Conservation (phyloP, 2,888 invertebrate species). For the Hyles lineata region DNA sequence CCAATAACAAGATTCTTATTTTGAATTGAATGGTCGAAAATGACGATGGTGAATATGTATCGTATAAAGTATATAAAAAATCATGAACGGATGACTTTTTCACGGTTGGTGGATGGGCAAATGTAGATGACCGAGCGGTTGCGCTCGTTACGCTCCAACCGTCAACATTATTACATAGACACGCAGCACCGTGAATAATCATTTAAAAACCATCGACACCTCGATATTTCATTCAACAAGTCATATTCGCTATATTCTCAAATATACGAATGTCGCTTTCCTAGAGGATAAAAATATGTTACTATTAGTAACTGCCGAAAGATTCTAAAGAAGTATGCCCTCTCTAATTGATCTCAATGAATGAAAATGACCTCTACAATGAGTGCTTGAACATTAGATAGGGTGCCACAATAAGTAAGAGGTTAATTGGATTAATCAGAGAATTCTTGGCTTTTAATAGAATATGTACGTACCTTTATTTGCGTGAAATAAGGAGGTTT, state of each 20-base stretch:
- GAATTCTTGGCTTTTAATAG: constrained; percentile 42
- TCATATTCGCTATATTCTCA: neutral
- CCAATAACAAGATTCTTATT: neutral
- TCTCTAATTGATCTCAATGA: constrained; percentile 74
- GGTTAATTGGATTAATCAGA: constrained; percentile 77
- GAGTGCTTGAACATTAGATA: constrained; percentile 64
- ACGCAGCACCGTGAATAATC: constrained; percentile 41
- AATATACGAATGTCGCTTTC: too few species aligned
- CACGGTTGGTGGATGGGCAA: constrained; percentile 56
- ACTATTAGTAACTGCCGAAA: constrained; percentile 32
- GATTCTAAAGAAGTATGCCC: constrained; percentile 33
- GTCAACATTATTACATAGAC: constrained; percentile 47
- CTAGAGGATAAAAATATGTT: constrained; percentile 15
- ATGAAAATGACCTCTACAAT: constrained; percentile 69
- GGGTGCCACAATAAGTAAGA: constrained; percentile 69
- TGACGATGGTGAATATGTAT: neutral
- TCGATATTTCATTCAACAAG: neutral
- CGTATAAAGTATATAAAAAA: neutral
- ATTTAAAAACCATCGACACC: constrained; percentile 38
- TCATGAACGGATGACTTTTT: constrained; percentile 52
- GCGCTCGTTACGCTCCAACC: constrained; percentile 50
- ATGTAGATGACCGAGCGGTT: constrained; percentile 51
- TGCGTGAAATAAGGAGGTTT: neutral
- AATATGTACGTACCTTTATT: neutral
- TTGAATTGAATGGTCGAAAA: neutral